Base-by-base conservation (phyloP, 2,888 invertebrate genomes). In the Metellina segmentata region DNA sequence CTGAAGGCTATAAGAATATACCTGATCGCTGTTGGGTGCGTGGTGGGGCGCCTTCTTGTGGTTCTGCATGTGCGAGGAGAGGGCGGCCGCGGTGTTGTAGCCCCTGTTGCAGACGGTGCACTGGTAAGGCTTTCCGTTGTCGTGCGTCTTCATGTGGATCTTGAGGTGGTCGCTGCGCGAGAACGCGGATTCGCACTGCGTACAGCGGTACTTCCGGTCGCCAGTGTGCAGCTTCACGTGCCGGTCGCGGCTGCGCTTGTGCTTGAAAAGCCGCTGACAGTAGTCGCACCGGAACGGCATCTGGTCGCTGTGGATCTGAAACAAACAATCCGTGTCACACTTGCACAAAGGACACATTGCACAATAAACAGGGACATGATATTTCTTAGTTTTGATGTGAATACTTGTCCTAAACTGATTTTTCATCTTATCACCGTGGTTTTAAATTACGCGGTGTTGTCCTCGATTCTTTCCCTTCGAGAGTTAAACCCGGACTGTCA, bases 71-170 rank as follows among this genome's bases (percentile, higher is more conserved):
- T 98, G 98, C 0, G 98, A 98, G 51, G 98, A 98, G 85, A 98
- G 95, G 0, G 98, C 98, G 0, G 98, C 98, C 0, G 98, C 97
- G 20, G 93, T 98, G 94, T 98, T 98, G 95, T 98, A 98, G 7
- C 98, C 98, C 1, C 98, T 96, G 95, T 98, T 98, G 95, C 98
- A 98, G 72, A 98, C 96, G 49, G 97, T 97, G 95, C 98, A 98
- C 95, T 98, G 98, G 95, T 97, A 98, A 48, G 98, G 98, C 95
- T 98, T 98, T 94, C 97, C 97, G 94, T 97, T 97, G 95, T 98
- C 98, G 95, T 99, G 98, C 0, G 98, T 98, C 95, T 98, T 98
- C 97, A 98, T 97, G 95, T 99, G 98, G 94, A 98, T 98, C 96
- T 98, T 98, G 94, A 99, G 95, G 94, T 98, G 98, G 95, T 99